phyloP scores from a whole-genome alignment of 2,888 invertebrate species.

The Timandra comae region DNA sequence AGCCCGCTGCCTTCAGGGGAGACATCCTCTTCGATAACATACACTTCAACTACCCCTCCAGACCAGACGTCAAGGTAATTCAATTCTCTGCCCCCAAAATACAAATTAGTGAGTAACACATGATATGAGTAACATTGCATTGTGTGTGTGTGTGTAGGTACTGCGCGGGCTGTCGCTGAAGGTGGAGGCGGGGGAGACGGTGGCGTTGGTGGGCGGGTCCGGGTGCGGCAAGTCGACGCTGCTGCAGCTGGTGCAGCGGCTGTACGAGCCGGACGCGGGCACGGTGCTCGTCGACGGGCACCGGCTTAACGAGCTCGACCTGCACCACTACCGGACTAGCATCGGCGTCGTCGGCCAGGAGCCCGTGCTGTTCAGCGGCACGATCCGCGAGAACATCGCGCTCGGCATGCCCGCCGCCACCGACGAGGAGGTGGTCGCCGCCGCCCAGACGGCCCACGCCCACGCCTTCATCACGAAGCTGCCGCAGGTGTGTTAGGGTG shows the following conservation, averaged over 20 bases:
- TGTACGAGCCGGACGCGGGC: conserved; percentile 81
- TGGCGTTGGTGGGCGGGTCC: conserved; percentile 83
- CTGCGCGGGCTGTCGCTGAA: conserved; percentile 80
- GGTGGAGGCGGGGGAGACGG: conserved; percentile 80
- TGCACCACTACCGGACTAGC: conserved; percentile 40
- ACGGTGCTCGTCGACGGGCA: conserved; percentile 78
- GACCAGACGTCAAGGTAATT: conserved; percentile 81
- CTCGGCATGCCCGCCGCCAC: conserved; percentile 81
- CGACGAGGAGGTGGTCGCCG: conserved; percentile 80
- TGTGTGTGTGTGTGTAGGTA: no score
- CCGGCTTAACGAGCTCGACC: conserved; percentile 79
- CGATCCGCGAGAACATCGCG: conserved; percentile 81
- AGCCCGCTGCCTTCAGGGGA: conserved; percentile 75
- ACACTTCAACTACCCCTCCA: conserved; percentile 86
- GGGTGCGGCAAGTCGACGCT: conserved; percentile 91
- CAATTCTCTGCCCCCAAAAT: no score
- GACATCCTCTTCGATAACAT: conserved; percentile 82
- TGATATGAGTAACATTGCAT: not conserved
- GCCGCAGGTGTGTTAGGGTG: conserved; percentile 79
- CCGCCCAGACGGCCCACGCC: conserved; percentile 84
- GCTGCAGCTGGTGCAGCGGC: conserved; percentile 84
- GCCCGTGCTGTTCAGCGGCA: conserved; percentile 89
- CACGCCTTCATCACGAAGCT: conserved; percentile 85
- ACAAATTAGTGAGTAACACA: no score
- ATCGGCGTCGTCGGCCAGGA: conserved; percentile 91